Percentiles rank a stretch among this genome's conserved stretches.
Evolutionary conservation across 2,888 invertebrate species (phyloP).

Genomic region (Acanthosoma haemorrhoidale): DNA sequence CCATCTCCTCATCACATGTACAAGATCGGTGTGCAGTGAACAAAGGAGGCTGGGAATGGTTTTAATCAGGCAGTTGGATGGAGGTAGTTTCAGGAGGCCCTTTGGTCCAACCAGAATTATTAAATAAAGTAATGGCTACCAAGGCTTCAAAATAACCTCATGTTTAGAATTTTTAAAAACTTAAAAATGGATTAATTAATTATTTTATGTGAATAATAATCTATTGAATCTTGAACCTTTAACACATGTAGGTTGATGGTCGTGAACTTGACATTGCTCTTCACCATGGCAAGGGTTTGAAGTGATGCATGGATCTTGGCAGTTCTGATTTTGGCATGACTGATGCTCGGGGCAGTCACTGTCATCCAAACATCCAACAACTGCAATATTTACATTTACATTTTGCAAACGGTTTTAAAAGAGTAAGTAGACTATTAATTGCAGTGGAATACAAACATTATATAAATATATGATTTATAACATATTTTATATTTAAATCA

Average conservation of each 20-base stretch:
- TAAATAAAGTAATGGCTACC: too few relatives aligned
- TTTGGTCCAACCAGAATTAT: not conserved
- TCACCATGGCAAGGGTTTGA: slow-evolving; percentile 67
- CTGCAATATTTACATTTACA: slow-evolving; percentile 48
- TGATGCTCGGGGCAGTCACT: slow-evolving; percentile 71
- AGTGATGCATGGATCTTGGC: slow-evolving; percentile 73
- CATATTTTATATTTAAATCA: not conserved
- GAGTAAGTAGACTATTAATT: not conserved
- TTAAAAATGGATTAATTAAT: not conserved
- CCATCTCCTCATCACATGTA: too few relatives aligned
- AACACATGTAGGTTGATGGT: slow-evolving; percentile 78
- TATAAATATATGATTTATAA: not conserved
- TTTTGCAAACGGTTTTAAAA: not conserved
- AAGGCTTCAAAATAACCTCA: too few relatives aligned
- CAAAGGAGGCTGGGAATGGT: too few relatives aligned
- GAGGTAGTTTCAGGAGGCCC: too few relatives aligned
- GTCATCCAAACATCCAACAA: slow-evolving; percentile 72
- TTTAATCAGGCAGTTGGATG: too few relatives aligned
- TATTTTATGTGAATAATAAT: not conserved
- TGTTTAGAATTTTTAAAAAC: too few relatives aligned
- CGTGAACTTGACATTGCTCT: slow-evolving; percentile 74
- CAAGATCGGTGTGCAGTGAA: too few relatives aligned
- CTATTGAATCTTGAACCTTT: slow-evolving; percentile 55
- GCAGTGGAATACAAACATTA: not conserved
- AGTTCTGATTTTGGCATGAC: slow-evolving; percentile 72